Conservation (phyloP, 2,113 vertebrate genomes). For the Quiscalus mexicanus region DNA sequence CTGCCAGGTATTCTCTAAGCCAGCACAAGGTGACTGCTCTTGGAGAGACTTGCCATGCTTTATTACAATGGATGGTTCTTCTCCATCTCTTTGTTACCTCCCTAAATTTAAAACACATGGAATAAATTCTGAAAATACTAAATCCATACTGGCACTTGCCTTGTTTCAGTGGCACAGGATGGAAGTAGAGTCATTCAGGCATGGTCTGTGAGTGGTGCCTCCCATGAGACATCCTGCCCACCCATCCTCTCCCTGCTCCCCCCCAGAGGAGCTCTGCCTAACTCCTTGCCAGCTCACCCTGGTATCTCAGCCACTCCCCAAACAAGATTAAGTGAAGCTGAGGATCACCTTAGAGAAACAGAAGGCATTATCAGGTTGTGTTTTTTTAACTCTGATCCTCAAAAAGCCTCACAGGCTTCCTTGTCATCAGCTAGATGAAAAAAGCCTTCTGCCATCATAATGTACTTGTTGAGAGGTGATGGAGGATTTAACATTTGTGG, state of each 20-base stretch:
- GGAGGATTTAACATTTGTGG: not conserved
- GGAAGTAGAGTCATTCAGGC: not conserved
- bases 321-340: not conserved
- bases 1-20: not conserved
- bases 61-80: not conserved
- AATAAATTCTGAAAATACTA: not conserved
- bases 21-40: not conserved
- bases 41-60: not conserved
- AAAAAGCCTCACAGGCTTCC: slow-evolving; percentile 1
- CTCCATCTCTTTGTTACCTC: not conserved
- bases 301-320: not conserved
- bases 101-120: not conserved
- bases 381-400: not conserved
- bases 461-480: not conserved
- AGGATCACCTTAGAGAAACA: slow-evolving; percentile 12
- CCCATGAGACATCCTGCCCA: not conserved
- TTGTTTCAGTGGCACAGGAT: not conserved
- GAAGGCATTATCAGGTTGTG: not conserved
- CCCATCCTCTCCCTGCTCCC: not conserved
- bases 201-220: not conserved
- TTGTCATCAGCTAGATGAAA: slow-evolving; percentile 5
- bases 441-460: not conserved
- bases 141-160: not conserved
- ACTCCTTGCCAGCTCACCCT: not conserved
- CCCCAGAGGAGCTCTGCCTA: not conserved